phyloP scores from a whole-genome alignment of 2,113 vertebrate genomes.

The Sceloporus undulatus region DNA sequence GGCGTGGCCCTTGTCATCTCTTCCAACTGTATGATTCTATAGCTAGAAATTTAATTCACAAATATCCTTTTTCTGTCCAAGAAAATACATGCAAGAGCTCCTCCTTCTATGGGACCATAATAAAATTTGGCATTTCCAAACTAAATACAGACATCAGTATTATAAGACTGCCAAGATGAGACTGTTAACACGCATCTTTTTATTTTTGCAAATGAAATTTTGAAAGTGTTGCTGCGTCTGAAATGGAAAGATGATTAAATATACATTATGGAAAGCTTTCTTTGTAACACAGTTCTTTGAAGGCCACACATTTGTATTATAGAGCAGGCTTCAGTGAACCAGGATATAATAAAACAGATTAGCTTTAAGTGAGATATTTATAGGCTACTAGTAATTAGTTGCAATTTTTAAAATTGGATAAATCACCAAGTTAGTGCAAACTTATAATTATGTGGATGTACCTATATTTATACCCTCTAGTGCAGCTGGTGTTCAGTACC shows the following conservation, averaged over 20 bases:
- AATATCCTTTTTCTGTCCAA: background rate
- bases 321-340: conserved; percentile 54
- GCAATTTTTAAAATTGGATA: conserved; percentile 50
- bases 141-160: conserved; percentile 35
- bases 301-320: conserved; percentile 52
- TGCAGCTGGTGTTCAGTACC: conserved; percentile 1
- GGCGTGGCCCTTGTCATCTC: too few relatives aligned
- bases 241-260: conserved; percentile 46
- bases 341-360: conserved; percentile 61
- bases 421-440: conserved; percentile 52
- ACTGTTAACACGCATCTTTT: background rate
- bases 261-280: background rate
- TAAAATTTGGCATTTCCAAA: background rate
- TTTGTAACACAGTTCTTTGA: conserved; percentile 48
- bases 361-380: conserved; percentile 64
- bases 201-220: conserved; percentile 10
- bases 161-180: conserved; percentile 6
- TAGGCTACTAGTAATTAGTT: conserved; percentile 64
- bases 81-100: background rate
- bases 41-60: background rate
- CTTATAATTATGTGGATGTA: background rate
- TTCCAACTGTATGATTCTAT: too few relatives aligned
- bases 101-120: fast-evolving
- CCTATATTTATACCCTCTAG: conserved; percentile 7
- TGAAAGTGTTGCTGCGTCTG: conserved; percentile 1